Conservation (phyloP, 2,113 vertebrate species). For the Pachypanchax playfairii region DNA sequence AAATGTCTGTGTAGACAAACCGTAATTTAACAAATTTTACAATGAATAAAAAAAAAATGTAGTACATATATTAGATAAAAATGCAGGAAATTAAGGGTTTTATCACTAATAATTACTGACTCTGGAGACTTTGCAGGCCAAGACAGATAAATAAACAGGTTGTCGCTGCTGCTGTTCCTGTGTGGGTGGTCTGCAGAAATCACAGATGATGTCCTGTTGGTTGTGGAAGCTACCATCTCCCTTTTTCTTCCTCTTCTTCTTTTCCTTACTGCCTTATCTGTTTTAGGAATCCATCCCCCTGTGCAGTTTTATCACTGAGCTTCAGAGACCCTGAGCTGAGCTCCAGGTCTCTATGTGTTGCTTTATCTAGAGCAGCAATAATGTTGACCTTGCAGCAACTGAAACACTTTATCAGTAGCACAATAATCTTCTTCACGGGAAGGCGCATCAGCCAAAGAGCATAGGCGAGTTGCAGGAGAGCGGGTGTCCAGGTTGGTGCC, state of each 20-base stretch:
- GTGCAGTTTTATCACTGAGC: constrained; percentile 68
- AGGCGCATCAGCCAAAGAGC: constrained; percentile 46
- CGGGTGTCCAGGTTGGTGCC: constrained; percentile 29
- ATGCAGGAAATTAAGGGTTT: constrained; percentile 20
- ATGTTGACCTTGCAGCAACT: constrained; percentile 70
- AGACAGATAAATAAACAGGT: constrained; percentile 61
- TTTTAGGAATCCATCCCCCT: constrained; percentile 44
- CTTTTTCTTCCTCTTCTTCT: constrained; percentile 23
- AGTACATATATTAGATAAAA: neutral
- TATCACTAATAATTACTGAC: constrained; percentile 54
- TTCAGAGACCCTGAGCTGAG: constrained; percentile 59
- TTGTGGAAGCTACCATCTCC: constrained; percentile 44
- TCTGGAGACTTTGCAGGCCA: constrained; percentile 47
- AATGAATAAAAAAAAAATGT: neutral
- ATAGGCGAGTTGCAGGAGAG: constrained; percentile 25
- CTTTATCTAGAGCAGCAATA: constrained; percentile 72
- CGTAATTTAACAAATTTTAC: neutral
- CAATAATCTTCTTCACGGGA: constrained; percentile 64
- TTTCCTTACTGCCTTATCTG: constrained; percentile 53
- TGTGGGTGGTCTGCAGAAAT: constrained; percentile 66
- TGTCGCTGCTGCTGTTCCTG: constrained; percentile 49
- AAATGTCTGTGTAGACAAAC: neutral
- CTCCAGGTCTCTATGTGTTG: constrained; percentile 51
- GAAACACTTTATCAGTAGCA: constrained; percentile 71
- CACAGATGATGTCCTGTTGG: constrained; percentile 57